Evolutionary conservation across 2,888 invertebrate species (phyloP).

Genomic region (Kryphioiulus occultus): DNA sequence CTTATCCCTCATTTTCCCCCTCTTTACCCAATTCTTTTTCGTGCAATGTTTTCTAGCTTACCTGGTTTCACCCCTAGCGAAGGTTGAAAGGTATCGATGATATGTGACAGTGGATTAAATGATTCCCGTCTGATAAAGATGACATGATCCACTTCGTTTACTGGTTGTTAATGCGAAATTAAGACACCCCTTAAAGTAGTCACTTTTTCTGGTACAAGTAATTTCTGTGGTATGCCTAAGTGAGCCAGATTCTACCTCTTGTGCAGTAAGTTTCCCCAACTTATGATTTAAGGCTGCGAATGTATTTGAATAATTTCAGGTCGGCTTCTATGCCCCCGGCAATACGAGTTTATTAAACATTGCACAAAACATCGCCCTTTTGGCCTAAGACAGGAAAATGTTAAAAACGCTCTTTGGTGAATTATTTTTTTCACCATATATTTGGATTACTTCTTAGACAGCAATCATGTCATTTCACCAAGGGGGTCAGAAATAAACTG

Average conservation of each 20-base stretch:
- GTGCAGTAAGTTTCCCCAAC: not conserved
- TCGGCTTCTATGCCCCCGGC: not conserved
- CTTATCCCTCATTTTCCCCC: not conserved
- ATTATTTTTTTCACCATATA: not conserved
- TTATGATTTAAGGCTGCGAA: not conserved
- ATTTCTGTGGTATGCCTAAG: not conserved
- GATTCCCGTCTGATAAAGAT: not conserved
- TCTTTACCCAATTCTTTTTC: not conserved
- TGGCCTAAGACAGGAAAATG: not conserved
- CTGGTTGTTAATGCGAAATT: too few species aligned
- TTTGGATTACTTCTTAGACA: not conserved
- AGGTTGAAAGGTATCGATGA: not conserved
- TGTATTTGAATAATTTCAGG: not conserved
- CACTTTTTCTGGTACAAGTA: not conserved
- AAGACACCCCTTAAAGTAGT: not conserved
- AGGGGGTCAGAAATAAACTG: not conserved
- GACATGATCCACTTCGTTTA: too few species aligned
- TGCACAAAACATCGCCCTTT: not conserved
- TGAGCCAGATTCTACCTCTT: not conserved
- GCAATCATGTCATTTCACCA: constrained; percentile 10
- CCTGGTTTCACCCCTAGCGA: not conserved
- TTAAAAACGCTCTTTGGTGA: not conserved
- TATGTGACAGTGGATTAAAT: not conserved
- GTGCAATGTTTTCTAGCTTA: not conserved
- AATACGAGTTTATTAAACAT: constrained; percentile 23